Percentiles rank a stretch among this genome's conserved stretches.
phyloP scores from a whole-genome alignment of 2,888 invertebrate genomes.

The Macrostomum cliftonense region DNA sequence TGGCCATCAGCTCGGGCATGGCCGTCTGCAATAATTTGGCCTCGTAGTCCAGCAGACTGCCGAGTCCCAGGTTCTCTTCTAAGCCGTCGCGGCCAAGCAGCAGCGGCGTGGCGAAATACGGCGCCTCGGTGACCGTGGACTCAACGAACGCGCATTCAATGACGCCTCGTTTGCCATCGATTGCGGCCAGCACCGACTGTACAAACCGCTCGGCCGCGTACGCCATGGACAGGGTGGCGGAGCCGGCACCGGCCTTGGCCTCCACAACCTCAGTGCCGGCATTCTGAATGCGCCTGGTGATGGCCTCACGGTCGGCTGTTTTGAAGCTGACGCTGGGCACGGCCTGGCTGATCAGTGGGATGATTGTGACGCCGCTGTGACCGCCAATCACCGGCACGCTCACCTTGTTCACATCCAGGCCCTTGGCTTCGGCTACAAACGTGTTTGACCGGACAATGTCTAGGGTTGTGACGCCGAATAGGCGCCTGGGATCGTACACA shows the following conservation, averaged over 20 bases:
- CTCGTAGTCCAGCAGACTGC: conserved; percentile 65
- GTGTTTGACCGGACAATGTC: conserved; percentile 84
- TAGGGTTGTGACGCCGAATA: conserved; percentile 87
- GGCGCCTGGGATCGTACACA: conserved; percentile 67
- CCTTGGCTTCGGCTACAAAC: conserved; percentile 78
- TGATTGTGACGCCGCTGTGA: conserved; percentile 91
- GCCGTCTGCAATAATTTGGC: conserved; percentile 61
- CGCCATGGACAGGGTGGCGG: conserved; percentile 94
- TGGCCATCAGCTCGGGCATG: conserved; percentile 74
- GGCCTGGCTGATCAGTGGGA: conserved; percentile 79
- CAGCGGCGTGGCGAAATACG: conserved; percentile 81
- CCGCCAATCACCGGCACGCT: conserved; percentile 87
- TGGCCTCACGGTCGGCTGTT: conserved; percentile 54
- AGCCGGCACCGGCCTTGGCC: conserved; percentile 93
- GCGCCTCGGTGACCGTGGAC: conserved; percentile 62
- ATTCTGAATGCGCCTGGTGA: conserved; percentile 85
- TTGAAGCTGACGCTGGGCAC: conserved; percentile 58
- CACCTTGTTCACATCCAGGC: conserved; percentile 56
- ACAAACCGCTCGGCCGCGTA: conserved; percentile 84
- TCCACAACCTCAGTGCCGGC: conserved; percentile 96
- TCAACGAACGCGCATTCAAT: conserved; percentile 79
- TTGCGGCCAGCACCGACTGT: conserved; percentile 59
- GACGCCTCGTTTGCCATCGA: conserved; percentile 65
- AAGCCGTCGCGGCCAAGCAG: conserved; percentile 62
- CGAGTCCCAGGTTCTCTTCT: conserved; percentile 76